phyloP scores from a whole-genome alignment of 2,797 vertebrate species.

The Karalla daura region DNA sequence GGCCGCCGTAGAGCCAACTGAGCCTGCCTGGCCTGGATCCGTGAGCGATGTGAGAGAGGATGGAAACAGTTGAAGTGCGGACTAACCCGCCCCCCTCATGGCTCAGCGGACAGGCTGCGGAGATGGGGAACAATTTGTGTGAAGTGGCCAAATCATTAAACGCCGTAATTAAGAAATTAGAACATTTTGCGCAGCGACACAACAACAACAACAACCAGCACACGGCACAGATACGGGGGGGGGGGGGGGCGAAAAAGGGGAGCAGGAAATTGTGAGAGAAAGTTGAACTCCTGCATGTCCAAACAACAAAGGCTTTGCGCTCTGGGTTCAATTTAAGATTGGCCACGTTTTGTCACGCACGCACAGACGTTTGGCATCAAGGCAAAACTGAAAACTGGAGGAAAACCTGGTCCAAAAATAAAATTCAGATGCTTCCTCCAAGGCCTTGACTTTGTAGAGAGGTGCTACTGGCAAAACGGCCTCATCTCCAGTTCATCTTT shows the following conservation, averaged over 20 bases:
- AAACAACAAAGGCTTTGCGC: slow-evolving; percentile 12
- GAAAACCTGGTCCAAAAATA: slow-evolving; percentile 16
- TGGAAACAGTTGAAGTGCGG: slow-evolving; percentile 30
- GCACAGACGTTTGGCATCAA: slow-evolving; percentile 23
- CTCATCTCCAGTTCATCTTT: slow-evolving; percentile 15
- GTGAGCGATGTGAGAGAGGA: slow-evolving; percentile 29
- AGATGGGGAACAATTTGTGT: slow-evolving; percentile 6
- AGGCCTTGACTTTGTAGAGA: slow-evolving; percentile 3
- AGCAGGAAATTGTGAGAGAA: background rate
- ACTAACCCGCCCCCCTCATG: slow-evolving; percentile 17
- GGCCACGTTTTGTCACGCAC: slow-evolving; percentile 23
- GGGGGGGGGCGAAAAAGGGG: background rate
- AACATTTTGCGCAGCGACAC: slow-evolving; percentile 11
- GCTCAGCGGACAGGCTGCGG: slow-evolving; percentile 20
- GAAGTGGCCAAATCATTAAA: slow-evolving; percentile 29
- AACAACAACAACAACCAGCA: too few relatives aligned
- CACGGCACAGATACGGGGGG: background rate
- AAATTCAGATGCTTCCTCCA: slow-evolving; percentile 21
- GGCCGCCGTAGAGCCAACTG: slow-evolving; percentile 26
- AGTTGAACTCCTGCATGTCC: background rate
- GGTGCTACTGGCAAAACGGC: slow-evolving; percentile 4
- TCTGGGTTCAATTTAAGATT: slow-evolving; percentile 40
- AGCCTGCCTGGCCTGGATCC: slow-evolving; percentile 31
- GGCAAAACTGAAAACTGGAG: slow-evolving; percentile 24
- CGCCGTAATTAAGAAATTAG: slow-evolving; percentile 9